Base-by-base conservation (phyloP, 2,797 vertebrate species). In the Erethizon dorsatum region DNA sequence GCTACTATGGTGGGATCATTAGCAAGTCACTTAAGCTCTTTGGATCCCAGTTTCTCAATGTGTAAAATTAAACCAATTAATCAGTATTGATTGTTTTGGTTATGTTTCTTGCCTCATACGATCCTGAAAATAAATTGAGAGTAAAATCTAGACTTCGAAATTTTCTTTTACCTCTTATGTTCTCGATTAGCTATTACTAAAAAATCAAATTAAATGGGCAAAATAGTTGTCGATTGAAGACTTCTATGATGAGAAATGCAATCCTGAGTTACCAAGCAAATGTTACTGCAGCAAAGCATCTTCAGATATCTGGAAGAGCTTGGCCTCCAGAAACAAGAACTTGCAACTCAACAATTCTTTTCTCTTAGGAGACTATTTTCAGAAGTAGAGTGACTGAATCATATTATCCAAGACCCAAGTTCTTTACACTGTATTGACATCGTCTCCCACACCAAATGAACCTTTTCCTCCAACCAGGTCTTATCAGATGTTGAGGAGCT, bases 131-230 rank as follows among this genome's bases (percentile, higher is more conserved):
- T 45, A 11, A 90, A 61, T 0, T 28, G 24, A 69, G 4, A n/a
- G 52, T 52, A 79, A 22, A 84, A 65, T 2, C 28, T 69, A 28
- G 22, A 89, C 24, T 80, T 89, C 20, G 47, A 89, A 52, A 65
- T 59, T 91, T 89, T 33, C 13, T 87, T 96, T 91, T 37, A 69
- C 17, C 6, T 73, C 24, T 83, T 83, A 54, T 2, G 22, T 45
- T 45, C 26, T 61, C 41, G 5, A 88, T 77, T 13, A 65, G 41
- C 33, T 41, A 45, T 73, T 22, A 12, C 8, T 73, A 6, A 77
- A 56, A 84, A 67, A 75, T 87, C 50, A 57, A 59, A 78, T 47
- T 75, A 67, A 89, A 22, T 82, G n/a, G 88, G 78, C 82, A 93
- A 95, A 93, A 61, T 56, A 52, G 20, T 37, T 90, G 83, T 47